A percentile compares a stretch with the other conserved stretches of the same genome.
Conservation (phyloP, 2,888 invertebrate species). For the Drosophila antonietae region DNA sequence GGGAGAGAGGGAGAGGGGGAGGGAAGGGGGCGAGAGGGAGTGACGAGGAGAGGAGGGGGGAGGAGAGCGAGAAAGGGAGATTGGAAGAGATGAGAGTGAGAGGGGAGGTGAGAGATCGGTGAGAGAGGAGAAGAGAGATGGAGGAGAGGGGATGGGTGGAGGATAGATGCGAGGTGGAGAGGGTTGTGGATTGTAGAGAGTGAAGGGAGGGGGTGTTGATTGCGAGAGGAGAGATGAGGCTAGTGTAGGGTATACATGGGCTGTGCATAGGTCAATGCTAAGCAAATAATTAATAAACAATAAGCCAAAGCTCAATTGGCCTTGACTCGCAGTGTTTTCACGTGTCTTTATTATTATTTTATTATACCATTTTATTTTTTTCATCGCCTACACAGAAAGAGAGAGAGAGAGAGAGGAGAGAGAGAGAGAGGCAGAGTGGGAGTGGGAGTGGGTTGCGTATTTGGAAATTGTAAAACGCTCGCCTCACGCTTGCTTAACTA, state of each 20-base stretch:
- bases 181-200: no score
- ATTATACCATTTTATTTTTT: not conserved
- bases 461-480: constrained; percentile 40
- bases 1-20: no score
- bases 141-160: no score
- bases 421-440: not conserved
- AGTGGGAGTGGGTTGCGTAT: not conserved
- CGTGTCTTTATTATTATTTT: constrained; percentile 12
- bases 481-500: constrained; percentile 55
- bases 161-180: no score
- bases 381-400: not conserved
- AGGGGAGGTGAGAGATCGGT: no score
- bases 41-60: no score
- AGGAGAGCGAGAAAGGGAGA: no score
- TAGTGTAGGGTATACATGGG: not conserved
- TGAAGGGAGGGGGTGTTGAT: no score
- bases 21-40: no score
- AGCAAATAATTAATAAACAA: constrained; percentile 75
- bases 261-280: constrained; percentile 39
- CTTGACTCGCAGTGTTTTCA: constrained; percentile 64
- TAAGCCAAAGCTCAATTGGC: constrained; percentile 44
- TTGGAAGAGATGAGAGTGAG: no score
- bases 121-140: no score
- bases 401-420: not conserved
- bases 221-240: no score